A percentile compares a stretch with the other conserved stretches of the same genome.
Conservation (phyloP, 2,888 invertebrate species). For the Drosophila recens region DNA sequence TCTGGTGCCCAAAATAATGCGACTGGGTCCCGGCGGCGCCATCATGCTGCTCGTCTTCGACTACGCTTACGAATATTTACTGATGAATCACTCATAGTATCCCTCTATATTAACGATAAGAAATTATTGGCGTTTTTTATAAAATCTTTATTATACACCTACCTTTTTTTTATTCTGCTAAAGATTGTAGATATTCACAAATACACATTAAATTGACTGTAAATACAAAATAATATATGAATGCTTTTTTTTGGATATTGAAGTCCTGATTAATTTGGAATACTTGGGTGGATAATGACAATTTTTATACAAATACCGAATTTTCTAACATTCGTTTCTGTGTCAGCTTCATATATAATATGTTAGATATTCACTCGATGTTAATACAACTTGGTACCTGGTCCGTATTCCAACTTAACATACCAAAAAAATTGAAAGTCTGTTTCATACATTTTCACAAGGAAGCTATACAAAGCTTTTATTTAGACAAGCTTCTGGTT, state of each 20-base stretch:
- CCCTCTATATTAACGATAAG: background rate
- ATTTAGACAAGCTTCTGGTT: background rate
- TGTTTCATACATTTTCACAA: background rate
- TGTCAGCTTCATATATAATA: no score
- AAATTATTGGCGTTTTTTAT: background rate
- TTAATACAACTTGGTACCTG: no score
- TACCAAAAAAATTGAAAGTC: background rate
- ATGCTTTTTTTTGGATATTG: background rate
- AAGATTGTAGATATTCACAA: background rate
- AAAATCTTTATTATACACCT: background rate
- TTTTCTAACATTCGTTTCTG: no score
- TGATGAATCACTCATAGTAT: slow-evolving; percentile 36
- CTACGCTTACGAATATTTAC: slow-evolving; percentile 91
- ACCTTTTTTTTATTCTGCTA: background rate
- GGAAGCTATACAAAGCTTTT: background rate
- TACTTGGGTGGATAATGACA: background rate
- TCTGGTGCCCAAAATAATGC: slow-evolving; percentile 94
- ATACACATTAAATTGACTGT: slow-evolving; percentile 10
- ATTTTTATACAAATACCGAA: background rate
- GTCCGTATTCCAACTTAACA: no score
- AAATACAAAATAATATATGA: slow-evolving; percentile 2
- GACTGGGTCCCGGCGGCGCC: slow-evolving; percentile 97
- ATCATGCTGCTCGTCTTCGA: slow-evolving; percentile 98
- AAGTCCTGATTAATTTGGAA: background rate
- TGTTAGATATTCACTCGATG: no score